A percentile compares a stretch with the other conserved stretches of the same genome.
These are phyloP conservation scores for Mesorhabditis sp. DNA, from an alignment of 2,888 invertebrate genomes.

Conservation along the genomic window DNA sequence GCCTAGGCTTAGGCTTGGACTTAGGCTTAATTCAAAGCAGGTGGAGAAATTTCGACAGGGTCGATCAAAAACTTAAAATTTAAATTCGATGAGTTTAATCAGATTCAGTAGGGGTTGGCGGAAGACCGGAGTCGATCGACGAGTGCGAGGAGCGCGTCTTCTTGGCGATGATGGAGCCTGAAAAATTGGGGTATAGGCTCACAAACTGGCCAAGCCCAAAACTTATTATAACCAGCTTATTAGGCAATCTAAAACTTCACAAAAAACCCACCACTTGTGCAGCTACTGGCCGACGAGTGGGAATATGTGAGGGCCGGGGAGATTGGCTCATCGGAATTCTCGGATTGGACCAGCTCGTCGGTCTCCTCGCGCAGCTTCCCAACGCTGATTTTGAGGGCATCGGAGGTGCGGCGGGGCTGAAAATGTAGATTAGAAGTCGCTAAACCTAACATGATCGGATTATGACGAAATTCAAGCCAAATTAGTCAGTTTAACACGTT, in stretches of 20 bases:
- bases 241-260: neutral
- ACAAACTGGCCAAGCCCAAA: slow-evolving; percentile 12
- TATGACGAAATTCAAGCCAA: neutral
- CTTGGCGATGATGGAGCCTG: neutral
- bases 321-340: neutral
- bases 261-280: neutral
- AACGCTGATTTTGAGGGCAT: neutral
- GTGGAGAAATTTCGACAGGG: too few species aligned
- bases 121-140: slow-evolving; percentile 32
- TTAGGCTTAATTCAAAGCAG: too few species aligned
- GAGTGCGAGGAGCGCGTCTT: slow-evolving; percentile 28
- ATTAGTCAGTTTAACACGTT: neutral
- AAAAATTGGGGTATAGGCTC: slow-evolving; percentile 1
- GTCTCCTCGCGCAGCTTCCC: neutral
- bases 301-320: neutral
- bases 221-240: neutral
- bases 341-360: neutral
- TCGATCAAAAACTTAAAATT: too few species aligned
- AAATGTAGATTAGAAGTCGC: neutral
- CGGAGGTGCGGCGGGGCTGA: neutral
- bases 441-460: neutral
- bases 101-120: slow-evolving; percentile 1
- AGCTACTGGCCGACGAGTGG: slow-evolving; percentile 3
- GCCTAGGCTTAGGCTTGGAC: too few species aligned
- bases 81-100: neutral